Percentiles rank a stretch among this genome's conserved stretches.
phyloP scores from a whole-genome alignment of 2,888 invertebrate genomes.

The Dascillus cervinus region DNA sequence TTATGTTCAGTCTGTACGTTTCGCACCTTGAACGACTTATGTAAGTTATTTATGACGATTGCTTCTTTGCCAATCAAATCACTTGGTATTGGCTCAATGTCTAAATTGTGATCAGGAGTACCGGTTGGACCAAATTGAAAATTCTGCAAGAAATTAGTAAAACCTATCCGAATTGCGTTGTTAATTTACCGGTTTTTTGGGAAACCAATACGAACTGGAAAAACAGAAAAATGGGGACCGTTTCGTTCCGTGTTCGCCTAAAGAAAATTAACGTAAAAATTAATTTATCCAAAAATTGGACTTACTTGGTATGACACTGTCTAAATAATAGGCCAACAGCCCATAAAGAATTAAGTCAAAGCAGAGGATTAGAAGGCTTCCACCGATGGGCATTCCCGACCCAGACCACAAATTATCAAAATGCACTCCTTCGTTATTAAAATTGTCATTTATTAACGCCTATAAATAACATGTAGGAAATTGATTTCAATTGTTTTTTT shows the following conservation, averaged over 20 bases:
- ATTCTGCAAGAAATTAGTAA: too few relatives aligned
- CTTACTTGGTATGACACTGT: slow-evolving; percentile 73
- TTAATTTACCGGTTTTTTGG: slow-evolving; percentile 35
- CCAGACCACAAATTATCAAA: slow-evolving; percentile 71
- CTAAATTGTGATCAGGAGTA: too few relatives aligned
- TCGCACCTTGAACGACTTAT: slow-evolving; percentile 61
- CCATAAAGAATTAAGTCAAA: slow-evolving; percentile 72
- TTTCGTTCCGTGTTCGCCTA: slow-evolving; percentile 72
- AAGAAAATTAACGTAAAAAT: slow-evolving; percentile 15
- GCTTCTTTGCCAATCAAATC: slow-evolving; percentile 69
- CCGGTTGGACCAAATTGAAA: too few relatives aligned
- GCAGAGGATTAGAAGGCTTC: slow-evolving; percentile 73
- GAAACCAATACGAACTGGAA: slow-evolving; percentile 63
- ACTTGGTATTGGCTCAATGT: slow-evolving; percentile 66
- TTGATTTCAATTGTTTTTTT: not conserved
- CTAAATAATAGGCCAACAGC: slow-evolving; percentile 71
- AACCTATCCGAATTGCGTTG: too few relatives aligned
- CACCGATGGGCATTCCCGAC: slow-evolving; percentile 67
- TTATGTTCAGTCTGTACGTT: too few relatives aligned
- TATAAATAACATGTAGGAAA: too few relatives aligned
- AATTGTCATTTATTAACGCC: slow-evolving; percentile 65
- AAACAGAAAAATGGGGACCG: slow-evolving; percentile 69
- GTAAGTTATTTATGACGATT: slow-evolving; percentile 64
- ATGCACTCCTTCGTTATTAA: slow-evolving; percentile 65
- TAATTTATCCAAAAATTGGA: slow-evolving; percentile 10